Evolutionary conservation across 1,140 invertebrate genomes (phyloP), one percentile per base, ranked within the genome.

Genomic region (Drepana arcuata): DNA sequence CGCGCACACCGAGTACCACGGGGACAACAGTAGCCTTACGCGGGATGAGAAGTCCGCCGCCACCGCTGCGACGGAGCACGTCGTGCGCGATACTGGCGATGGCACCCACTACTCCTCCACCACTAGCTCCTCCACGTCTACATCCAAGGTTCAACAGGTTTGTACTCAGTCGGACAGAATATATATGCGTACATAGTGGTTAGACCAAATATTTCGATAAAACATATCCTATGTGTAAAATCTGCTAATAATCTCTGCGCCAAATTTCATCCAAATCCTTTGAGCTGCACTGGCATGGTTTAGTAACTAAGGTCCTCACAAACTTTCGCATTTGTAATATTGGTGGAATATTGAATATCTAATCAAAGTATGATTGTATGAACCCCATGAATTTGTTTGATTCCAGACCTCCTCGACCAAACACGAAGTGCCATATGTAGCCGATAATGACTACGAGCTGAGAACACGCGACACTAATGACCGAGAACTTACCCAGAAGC

Each of bases 11-110:
- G 85, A 86, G 43, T 85, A 89, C 63, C 86, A 87, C 21, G 88
- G 89, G 34, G 88, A 87, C 34, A 86, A 86, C 56, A 87, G 85
- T 54, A 89, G 84, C 44, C 72, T 86, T n/a, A 86, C 86, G 57
- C 77, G 86, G 15, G 82, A 86, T 14, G 85, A 87, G 32, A 82
- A 83, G 27, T 72, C 78, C 38, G 85, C 86, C 2, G 85, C 85
- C 45, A 87, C 86, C 7, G 82, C 87, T 12, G 79, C 88, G 3
- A 83, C 84, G 40, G 88, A 90, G 60, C 84, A 88, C 54, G 85
- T 88, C n/a, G 72, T 84, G 12, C 84, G 84, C 23, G 83, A 88
- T 36, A 81, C 69, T 7, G 85, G 74, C 29, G 75, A 84, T 29
- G 85, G 84, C 16, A 72, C 66, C 1, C 69, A 72, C 26, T 82